Base-by-base conservation (phyloP, 2,797 vertebrate species). In the Knipowitschia caucasica region DNA sequence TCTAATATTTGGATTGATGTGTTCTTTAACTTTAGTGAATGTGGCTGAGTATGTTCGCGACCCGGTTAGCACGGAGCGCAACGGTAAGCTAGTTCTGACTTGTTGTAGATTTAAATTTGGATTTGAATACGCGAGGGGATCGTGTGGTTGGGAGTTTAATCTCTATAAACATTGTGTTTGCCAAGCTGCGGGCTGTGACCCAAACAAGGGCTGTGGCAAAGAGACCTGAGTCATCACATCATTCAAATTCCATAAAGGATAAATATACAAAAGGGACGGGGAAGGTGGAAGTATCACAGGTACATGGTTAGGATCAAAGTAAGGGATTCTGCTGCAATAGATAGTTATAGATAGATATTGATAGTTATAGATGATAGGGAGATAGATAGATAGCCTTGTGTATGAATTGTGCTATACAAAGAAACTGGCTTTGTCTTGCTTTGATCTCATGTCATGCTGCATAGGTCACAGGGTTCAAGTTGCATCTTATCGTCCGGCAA, bases 111-210 rank as follows among this genome's bases (percentile, higher is more conserved):
- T 20, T 8, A 35, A 9, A 20, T 45, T 17, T 8, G 36, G n/a
- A 42, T 51, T 35, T 0, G 17, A 46, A 15, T 4, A 46, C 44
- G 30, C 17, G 2, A 30, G n/a, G 31, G 26, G 15, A 46, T 47
- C 20, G 4, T 30, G 27, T 31, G 15, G 26, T 14, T 47, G 30
- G 27, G 6, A 12, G 45, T 12, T 47, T 31, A 47, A 47, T 18
- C 45, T 47, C 27, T 31, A 18, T 18, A 31, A 9, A 47, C 45
- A 47, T 4, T 47, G 45, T 47, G 44, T 30, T 30, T 21, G 5
- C 43, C 43, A 26, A 26, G 15, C 8, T 18, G 3, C 21, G 26
- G 26, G 9, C 10, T 5, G 9, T 4, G 26, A 46, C 44, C 17
- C 1, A 12, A 30, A 29, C 20, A 17, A 5, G 42, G 42, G 42